phyloP scores from a whole-genome alignment of 2,797 vertebrate species.

The Alauda arvensis region DNA sequence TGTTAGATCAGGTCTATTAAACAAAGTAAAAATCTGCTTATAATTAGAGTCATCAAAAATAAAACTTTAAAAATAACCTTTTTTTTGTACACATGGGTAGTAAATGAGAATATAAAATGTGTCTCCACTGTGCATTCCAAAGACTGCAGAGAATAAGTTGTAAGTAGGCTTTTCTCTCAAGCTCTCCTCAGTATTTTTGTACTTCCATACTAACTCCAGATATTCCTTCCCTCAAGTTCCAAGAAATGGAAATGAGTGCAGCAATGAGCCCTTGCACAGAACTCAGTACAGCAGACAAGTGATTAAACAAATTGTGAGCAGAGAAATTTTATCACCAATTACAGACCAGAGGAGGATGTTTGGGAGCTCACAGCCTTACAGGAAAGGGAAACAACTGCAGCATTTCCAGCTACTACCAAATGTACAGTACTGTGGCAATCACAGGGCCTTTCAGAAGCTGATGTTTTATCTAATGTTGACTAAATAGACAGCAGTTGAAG shows the following conservation, averaged over 20 bases:
- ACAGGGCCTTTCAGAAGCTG: not conserved
- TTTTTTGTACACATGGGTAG: not conserved
- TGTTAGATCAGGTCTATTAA: not conserved
- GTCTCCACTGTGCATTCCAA: not conserved
- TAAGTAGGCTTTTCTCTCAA: not conserved
- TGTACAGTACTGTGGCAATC: not conserved
- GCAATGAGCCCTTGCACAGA: not conserved
- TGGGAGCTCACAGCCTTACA: not conserved
- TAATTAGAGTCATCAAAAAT: not conserved
- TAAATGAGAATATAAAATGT: not conserved
- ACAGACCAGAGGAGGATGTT: not conserved
- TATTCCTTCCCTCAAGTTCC: not conserved
- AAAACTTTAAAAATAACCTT: not conserved
- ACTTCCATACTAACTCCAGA: not conserved
- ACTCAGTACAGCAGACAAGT: not conserved
- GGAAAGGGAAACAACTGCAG: constrained; percentile 4
- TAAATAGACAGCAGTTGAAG: not conserved
- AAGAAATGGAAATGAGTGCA: not conserved
- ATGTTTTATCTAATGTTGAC: not conserved
- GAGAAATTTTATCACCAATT: not conserved
- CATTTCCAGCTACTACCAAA: not conserved
- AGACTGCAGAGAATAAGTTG: not conserved
- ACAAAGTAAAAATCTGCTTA: not conserved
- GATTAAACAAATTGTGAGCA: not conserved
- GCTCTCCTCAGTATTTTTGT: not conserved